These are phyloP conservation scores for Podabrus alpinus DNA, from an alignment of 2,888 invertebrate genomes.

Conservation along the genomic window DNA sequence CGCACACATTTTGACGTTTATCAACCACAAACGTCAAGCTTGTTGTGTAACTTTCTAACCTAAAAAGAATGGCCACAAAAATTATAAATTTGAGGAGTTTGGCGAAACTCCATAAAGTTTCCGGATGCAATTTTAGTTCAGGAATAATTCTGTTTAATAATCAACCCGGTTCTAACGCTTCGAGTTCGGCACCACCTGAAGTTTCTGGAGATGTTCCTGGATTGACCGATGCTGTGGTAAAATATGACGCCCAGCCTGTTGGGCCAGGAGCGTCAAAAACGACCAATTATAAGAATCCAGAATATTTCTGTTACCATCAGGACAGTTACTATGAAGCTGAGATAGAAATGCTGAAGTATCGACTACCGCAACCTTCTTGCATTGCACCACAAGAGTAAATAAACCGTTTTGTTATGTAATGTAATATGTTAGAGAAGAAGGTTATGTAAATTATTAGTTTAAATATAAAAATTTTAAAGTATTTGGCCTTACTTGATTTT, in stretches of 20 bases:
- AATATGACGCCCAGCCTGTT: conserved; percentile 61
- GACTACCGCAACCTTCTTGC: conserved; percentile 76
- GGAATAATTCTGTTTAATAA: background rate
- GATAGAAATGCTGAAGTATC: conserved; percentile 78
- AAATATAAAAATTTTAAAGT: background rate
- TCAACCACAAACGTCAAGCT: background rate
- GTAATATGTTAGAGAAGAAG: too few species aligned
- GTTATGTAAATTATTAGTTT: background rate
- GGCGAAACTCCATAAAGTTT: background rate
- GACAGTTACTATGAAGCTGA: conserved; percentile 83
- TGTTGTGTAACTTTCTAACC: conserved; percentile 4
- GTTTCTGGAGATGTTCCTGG: conserved; percentile 62
- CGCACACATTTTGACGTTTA: background rate
- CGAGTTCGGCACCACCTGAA: background rate
- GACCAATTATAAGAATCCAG: conserved; percentile 81
- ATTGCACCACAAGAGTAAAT: background rate
- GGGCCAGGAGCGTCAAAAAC: conserved; percentile 73
- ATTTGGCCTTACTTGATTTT: background rate
- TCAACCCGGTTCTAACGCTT: background rate
- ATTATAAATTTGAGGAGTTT: background rate
- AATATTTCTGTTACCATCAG: conserved; percentile 81
- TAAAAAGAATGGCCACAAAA: background rate
- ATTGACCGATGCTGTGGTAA: conserved; percentile 64
- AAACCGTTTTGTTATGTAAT: background rate
- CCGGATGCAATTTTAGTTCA: background rate